A percentile compares a stretch with the other conserved stretches of the same genome.
These are phyloP conservation scores for Stichodactyla mertensii DNA, from an alignment of 64 coral and sea anemone species.

Conservation along the genomic window DNA sequence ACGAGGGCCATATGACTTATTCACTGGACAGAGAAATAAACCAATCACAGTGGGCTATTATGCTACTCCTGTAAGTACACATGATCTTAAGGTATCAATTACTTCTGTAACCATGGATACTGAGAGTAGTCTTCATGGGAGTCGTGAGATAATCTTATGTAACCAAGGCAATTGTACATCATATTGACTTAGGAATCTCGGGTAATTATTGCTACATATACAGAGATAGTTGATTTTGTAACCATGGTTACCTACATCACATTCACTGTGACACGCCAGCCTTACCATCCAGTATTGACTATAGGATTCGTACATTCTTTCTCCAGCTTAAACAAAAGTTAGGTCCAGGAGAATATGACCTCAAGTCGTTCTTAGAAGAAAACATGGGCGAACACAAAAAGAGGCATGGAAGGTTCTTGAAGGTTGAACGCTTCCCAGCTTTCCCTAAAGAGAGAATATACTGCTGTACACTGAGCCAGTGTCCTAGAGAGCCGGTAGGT, in stretches of 20 bases:
- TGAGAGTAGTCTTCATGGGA: no score
- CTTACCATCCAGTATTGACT: no score
- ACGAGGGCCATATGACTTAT: conserved; percentile 94
- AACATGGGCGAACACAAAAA: conserved; percentile 59
- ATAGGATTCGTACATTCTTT: background rate
- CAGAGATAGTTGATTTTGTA: no score
- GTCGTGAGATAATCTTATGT: no score
- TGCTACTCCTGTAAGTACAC: conserved; percentile 60
- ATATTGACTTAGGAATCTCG: no score
- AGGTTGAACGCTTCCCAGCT: conserved; percentile 76
- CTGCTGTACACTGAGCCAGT: conserved; percentile 89
- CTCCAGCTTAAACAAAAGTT: conserved; percentile 58
- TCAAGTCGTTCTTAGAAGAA: conserved; percentile 88
- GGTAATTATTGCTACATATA: no score
- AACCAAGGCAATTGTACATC: no score
- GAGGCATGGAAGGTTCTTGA: conserved; percentile 82
- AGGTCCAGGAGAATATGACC: conserved; percentile 90
- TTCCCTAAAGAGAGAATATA: conserved; percentile 91
- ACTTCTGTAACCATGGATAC: no score
- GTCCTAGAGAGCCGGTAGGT: conserved; percentile 69
- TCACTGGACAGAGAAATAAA: conserved; percentile 94
- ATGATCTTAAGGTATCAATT: no score
- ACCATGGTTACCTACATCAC: no score
- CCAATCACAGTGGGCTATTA: conserved; percentile 84
- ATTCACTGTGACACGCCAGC: no score